Evolutionary conservation across 2,113 vertebrate species (phyloP).

Genomic region (Bubo blakistoni): DNA sequence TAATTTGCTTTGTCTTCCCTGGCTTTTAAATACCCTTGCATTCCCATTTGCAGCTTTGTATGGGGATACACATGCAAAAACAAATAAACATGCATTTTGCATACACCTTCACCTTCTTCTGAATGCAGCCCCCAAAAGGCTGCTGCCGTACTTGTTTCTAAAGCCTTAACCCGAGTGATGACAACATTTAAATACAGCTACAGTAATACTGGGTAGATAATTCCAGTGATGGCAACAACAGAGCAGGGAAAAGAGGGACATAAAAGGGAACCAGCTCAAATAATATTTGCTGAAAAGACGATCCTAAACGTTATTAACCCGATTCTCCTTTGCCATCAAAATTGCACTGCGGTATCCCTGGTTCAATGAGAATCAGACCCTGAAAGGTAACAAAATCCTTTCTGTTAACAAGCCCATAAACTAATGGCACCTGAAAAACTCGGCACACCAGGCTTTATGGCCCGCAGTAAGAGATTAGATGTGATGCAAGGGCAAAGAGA

Average conservation of each 20-base stretch:
- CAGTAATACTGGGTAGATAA: neutral
- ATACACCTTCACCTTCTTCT: neutral
- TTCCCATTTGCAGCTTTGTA: neutral
- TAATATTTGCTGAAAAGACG: neutral
- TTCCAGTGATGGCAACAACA: neutral
- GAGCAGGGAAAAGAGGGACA: neutral
- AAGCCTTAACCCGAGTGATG: neutral
- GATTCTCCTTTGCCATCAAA: neutral
- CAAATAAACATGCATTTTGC: neutral
- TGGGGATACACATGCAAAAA: neutral
- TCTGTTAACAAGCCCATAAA: slow-evolving; percentile 26
- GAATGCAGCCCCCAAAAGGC: neutral
- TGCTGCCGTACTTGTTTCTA: neutral
- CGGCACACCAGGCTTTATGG: neutral
- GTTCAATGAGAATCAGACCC: neutral
- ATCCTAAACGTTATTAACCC: neutral
- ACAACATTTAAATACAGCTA: neutral
- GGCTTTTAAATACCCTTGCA: neutral
- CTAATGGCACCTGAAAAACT: neutral
- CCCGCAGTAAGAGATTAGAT: neutral
- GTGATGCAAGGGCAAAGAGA: neutral
- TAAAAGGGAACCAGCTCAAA: neutral
- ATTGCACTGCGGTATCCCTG: neutral
- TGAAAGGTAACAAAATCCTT: slow-evolving; percentile 16
- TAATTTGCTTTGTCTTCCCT: neutral